A percentile compares a stretch with the other conserved stretches of the same genome.
phyloP scores from a whole-genome alignment of 2,797 vertebrate genomes.

The Pyrocephalus nanus region DNA sequence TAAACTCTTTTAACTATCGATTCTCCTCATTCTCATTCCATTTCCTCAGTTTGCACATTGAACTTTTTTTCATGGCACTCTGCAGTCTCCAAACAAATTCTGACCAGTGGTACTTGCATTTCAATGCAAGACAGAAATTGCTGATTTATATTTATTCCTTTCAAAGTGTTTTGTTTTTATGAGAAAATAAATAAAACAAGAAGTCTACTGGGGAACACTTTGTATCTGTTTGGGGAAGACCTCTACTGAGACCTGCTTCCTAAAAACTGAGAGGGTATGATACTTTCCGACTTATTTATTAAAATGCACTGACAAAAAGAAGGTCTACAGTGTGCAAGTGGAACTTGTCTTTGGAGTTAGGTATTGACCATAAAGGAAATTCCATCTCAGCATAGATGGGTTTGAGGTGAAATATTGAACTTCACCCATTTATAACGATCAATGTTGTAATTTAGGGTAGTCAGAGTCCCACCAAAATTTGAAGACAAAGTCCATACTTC shows the following conservation, averaged over 20 bases:
- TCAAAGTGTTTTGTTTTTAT: not conserved
- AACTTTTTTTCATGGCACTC: not conserved
- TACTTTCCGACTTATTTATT: not conserved
- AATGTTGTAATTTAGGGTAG: not conserved
- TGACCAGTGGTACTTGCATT: not conserved
- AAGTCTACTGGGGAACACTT: not conserved
- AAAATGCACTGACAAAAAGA: not conserved
- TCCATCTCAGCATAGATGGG: not conserved
- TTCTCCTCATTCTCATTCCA: not conserved
- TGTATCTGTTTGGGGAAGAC: not conserved
- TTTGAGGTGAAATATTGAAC: not conserved
- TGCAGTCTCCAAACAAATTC: not conserved
- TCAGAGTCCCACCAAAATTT: not conserved
- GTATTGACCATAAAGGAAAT: not conserved
- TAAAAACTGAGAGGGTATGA: not conserved
- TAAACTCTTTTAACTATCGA: not conserved
- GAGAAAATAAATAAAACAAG: not conserved
- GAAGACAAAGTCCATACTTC: not conserved
- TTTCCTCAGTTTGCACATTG: not conserved
- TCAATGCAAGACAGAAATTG: not conserved
- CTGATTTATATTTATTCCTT: not conserved
- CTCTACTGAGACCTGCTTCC: not conserved
- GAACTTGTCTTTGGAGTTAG: not conserved
- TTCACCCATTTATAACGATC: not conserved
- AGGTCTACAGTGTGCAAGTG: not conserved